phyloP scores from a whole-genome alignment of 1,140 invertebrate species.

The Lucilia sericata region DNA sequence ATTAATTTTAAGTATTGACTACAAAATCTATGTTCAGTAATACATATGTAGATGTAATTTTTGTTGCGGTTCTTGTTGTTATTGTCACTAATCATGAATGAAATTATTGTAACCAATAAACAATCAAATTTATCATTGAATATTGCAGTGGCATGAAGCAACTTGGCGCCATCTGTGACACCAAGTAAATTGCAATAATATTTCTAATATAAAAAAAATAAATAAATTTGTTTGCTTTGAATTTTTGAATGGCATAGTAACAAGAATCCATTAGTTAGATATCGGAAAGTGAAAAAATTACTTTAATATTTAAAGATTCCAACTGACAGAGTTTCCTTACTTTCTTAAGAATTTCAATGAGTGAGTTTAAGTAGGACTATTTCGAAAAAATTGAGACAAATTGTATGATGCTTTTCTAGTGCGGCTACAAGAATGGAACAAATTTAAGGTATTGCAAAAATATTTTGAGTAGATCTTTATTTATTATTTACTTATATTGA shows the following conservation, averaged over 20 bases:
- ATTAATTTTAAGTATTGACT: no score
- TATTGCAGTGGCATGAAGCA: constrained; percentile 44
- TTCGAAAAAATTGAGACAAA: no score
- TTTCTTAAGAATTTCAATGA: no score
- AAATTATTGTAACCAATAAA: constrained; percentile 48
- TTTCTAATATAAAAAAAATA: constrained; percentile 47
- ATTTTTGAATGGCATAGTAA: not conserved
- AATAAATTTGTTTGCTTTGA: not conserved
- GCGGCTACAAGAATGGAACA: no score
- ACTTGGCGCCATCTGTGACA: constrained; percentile 66
- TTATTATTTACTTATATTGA: no score
- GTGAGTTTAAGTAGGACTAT: no score
- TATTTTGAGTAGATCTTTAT: no score
- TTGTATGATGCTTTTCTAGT: no score
- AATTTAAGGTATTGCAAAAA: no score
- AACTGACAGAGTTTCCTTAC: not conserved
- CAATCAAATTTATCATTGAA: constrained; percentile 50
- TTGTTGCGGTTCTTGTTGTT: not conserved
- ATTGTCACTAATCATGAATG: not conserved
- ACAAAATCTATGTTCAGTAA: no score
- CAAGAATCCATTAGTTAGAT: constrained; percentile 2
- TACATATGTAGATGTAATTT: not conserved
- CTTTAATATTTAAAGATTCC: not conserved
- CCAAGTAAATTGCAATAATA: constrained; percentile 61
- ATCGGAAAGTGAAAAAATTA: not conserved